Conservation (phyloP, 1,140 invertebrate species). For the Bombyx mori region DNA sequence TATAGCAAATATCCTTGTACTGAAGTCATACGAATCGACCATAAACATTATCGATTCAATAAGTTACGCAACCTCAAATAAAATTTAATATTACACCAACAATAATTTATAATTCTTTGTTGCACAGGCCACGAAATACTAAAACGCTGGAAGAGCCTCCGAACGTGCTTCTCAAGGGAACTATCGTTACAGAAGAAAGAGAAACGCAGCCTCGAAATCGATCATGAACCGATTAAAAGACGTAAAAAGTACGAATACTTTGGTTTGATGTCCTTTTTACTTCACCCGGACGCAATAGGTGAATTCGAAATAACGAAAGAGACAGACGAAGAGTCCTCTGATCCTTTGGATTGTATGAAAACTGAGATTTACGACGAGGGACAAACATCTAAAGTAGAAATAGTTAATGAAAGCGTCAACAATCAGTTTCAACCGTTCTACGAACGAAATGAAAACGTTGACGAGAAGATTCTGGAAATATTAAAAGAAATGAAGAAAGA, state of each 20-base stretch:
- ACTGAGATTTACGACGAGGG: slow-evolving; percentile 7
- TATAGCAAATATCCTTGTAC: too few species aligned
- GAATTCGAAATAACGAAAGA: slow-evolving; percentile 8
- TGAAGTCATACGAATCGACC: too few species aligned
- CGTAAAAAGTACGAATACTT: slow-evolving; percentile 32
- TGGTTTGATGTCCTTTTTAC: slow-evolving; percentile 20
- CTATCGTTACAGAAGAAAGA: slow-evolving; percentile 26
- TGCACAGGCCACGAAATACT: slow-evolving; percentile 28
- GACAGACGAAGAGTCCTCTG: slow-evolving; percentile 15
- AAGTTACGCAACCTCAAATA: too few species aligned
- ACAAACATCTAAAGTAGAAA: not conserved
- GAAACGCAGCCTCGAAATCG: slow-evolving; percentile 9
- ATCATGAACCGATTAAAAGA: slow-evolving; percentile 9
- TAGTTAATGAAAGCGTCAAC: slow-evolving; percentile 5
- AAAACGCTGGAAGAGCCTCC: slow-evolving; percentile 33
- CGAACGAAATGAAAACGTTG: slow-evolving; percentile 10
- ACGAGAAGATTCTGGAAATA: slow-evolving; percentile 20
- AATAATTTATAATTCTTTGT: too few species aligned
- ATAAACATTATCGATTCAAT: too few species aligned
- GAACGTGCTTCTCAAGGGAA: slow-evolving; percentile 36
- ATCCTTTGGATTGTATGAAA: slow-evolving; percentile 19
- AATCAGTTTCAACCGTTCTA: slow-evolving; percentile 6
- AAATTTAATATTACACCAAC: too few species aligned
- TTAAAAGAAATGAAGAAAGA: slow-evolving; percentile 22
- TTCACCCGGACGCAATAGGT: slow-evolving; percentile 11